Evolutionary conservation across 2,797 vertebrate species (phyloP).

Genomic region (Phrynocephalus vlangalii): DNA sequence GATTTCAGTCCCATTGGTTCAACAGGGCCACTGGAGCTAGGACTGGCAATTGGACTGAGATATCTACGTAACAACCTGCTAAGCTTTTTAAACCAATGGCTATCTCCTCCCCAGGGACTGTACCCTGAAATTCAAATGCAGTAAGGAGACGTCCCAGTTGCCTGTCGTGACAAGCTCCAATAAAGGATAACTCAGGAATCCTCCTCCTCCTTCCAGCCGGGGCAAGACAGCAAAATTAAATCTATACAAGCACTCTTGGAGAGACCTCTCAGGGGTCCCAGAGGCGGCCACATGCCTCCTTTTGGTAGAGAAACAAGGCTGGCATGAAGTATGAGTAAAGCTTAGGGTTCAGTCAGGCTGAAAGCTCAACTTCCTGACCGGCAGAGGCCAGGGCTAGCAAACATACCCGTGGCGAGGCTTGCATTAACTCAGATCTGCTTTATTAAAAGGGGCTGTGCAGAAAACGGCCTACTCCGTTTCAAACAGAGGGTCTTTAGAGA

Average conservation of each 20-base stretch:
- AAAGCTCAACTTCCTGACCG: conserved; percentile 2
- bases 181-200: conserved; percentile 10
- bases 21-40: too few relatives aligned
- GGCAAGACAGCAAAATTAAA: conserved; percentile 4
- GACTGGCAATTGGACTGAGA: too few relatives aligned
- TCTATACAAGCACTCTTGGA: neutral
- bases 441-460: neutral
- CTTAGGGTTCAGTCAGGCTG: fast-evolving
- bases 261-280: neutral
- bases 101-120: conserved; percentile 37
- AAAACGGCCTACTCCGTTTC: neutral
- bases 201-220: conserved; percentile 11
- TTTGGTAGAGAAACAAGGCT: neutral
- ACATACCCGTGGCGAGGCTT: neutral
- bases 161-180: neutral
- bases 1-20: too few relatives aligned
- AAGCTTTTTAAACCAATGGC: neutral
- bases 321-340: neutral
- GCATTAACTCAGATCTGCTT: conserved; percentile 11
- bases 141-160: conserved; percentile 12
- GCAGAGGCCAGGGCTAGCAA: conserved; percentile 10
- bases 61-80: neutral
- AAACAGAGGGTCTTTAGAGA: neutral
- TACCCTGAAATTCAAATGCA: conserved; percentile 32
- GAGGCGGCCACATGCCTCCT: neutral